Percentiles rank a stretch among this genome's conserved stretches.
Conservation (phyloP, 1,140 invertebrate species). For the Ectropis grisescens region DNA sequence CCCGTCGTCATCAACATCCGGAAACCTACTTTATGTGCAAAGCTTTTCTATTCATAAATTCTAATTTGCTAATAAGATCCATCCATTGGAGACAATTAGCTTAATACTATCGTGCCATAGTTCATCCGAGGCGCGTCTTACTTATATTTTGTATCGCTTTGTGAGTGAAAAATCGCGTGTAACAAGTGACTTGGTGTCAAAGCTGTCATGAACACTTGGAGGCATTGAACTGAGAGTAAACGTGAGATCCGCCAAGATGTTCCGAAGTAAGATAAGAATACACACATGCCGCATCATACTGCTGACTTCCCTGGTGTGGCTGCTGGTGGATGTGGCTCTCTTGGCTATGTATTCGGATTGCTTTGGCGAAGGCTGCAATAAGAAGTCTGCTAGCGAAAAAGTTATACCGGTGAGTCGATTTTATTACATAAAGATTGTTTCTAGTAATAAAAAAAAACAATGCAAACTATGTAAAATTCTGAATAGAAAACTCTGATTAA, state of each 20-base stretch:
- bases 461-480: too few species aligned
- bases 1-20: constrained; percentile 45
- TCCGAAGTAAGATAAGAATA: constrained; percentile 88
- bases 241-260: constrained; percentile 73
- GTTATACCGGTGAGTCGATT: constrained; percentile 56
- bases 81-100: constrained; percentile 1
- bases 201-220: too few species aligned
- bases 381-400: constrained; percentile 64
- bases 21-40: constrained; percentile 50
- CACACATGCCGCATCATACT: constrained; percentile 96
- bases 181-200: too few species aligned
- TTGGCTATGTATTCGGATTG: constrained; percentile 96
- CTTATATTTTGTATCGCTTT: too few species aligned
- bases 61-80: not conserved
- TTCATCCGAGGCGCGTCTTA: too few species aligned
- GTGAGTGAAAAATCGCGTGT: constrained; percentile 20
- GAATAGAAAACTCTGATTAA: too few species aligned
- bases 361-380: constrained; percentile 77
- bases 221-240: constrained; percentile 2
- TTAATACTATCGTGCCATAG: too few species aligned
- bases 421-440: not conserved
- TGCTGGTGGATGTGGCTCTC: constrained; percentile 91
- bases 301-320: constrained; percentile 95
- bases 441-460: too few species aligned
- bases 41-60: constrained; percentile 8